Evolutionary conservation across 1,140 invertebrate genomes (phyloP).

Genomic region (Drosophila sechellia): DNA sequence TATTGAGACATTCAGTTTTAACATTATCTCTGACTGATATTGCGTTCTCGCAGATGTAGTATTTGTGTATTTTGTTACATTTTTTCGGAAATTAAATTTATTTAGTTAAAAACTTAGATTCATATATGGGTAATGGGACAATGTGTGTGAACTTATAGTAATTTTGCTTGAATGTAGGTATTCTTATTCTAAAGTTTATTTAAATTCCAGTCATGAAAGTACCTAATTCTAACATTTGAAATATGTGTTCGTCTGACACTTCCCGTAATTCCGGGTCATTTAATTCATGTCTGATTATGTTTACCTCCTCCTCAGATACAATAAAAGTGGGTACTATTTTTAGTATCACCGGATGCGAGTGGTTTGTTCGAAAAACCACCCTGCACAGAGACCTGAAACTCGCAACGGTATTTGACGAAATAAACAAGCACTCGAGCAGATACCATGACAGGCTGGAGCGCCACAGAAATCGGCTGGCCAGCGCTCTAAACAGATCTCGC

Average conservation of each 20-base stretch:
- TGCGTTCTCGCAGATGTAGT: neutral
- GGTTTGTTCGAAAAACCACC: no score
- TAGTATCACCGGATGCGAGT: no score
- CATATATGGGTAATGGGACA: neutral
- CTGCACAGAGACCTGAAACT: no score
- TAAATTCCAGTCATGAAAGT: neutral
- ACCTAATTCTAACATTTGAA: neutral
- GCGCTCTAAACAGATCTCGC: no score
- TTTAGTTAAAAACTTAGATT: neutral
- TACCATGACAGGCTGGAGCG: no score
- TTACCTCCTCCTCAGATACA: neutral
- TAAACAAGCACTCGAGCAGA: no score
- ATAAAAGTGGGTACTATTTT: conserved; percentile 1
- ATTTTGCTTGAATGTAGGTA: neutral
- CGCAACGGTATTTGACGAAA: no score
- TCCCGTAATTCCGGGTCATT: neutral
- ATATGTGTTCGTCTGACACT: neutral
- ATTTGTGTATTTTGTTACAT: neutral
- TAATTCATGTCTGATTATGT: neutral
- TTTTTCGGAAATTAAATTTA: no score
- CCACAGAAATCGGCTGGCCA: no score
- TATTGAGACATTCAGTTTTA: neutral
- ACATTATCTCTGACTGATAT: neutral
- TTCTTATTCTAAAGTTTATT: neutral
- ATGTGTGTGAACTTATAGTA: neutral